Evolutionary conservation across 2,888 invertebrate species (phyloP), one percentile per base, ranked within the genome.

Genomic region (Pyrrhosoma nymphula): DNA sequence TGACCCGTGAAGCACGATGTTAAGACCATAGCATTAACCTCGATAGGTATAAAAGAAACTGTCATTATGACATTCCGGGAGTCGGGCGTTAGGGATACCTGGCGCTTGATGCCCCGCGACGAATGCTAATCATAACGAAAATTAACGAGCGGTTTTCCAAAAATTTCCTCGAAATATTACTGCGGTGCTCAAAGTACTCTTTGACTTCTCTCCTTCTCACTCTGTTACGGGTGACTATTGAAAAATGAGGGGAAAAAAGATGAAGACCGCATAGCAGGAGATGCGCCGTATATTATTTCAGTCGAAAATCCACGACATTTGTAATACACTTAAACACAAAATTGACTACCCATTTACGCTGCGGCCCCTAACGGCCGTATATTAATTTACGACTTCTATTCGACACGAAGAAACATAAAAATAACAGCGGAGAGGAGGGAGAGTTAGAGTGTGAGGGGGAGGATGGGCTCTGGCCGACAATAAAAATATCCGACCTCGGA

Each of bases 331-430:
- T 93, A 93, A 93, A 93, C 93, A 69, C 93, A 69, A 69, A 93
- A 93, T 93, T 93, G 93, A 93, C 93, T 93, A 93, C 93, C 93
- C 93, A 93, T 93, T 93, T 69, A 93, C 93, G 93, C 93, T 93
- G 47, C 35, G 26, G 39, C n/a, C 63, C 63, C 63, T 93, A 93
- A 93, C 93, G 93, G 93, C 69, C 93, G 63, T 75, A 93, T 93
- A 93, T 63, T 93, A 93, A 93, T 93, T 69, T 93, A 93, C 93
- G 69, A 63, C 93, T 23, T 55, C 91, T 56, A 91, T 93, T 60
- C 47, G 93, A 91, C 91, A 63, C 3, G 39, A 91, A 91, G 69
- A 69, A 69, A n/a, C 93, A 47, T 93, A 93, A 93, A 93, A 93
- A 93, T 93, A 93, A 93, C 93, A 69, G 93, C 47, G 47, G 93